phyloP scores from a whole-genome alignment of 2,888 invertebrate species.

The Serripes groenlandicus region DNA sequence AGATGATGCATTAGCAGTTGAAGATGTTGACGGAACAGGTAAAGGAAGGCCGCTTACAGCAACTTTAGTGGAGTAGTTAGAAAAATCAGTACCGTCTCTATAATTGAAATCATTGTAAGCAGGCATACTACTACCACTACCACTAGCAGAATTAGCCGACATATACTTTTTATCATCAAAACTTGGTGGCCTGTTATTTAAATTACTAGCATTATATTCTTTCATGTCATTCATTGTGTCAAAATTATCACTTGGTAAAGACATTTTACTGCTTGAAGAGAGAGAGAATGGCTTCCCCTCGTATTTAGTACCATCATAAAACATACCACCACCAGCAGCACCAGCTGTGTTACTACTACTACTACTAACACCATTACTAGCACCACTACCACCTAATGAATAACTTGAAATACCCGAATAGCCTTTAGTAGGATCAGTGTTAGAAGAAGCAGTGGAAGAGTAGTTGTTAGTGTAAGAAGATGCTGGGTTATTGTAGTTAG shows the following conservation, averaged over 20 bases:
- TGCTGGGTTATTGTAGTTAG: slow-evolving; percentile 17
- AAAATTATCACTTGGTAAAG: slow-evolving; percentile 13
- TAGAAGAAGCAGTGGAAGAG: slow-evolving; percentile 9
- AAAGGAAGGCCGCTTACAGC: slow-evolving; percentile 40
- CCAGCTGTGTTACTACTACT: slow-evolving; percentile 24
- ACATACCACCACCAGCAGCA: slow-evolving; percentile 28
- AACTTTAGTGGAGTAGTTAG: slow-evolving; percentile 62
- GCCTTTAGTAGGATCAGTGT: slow-evolving; percentile 7
- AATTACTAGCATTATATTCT: slow-evolving; percentile 9
- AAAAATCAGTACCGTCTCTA: slow-evolving; percentile 59
- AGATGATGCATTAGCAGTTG: slow-evolving; percentile 40
- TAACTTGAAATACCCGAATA: not conserved
- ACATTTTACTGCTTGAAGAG: slow-evolving; percentile 13
- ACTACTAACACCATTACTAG: no score
- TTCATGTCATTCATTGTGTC: slow-evolving; percentile 26
- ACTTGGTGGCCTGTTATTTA: not conserved
- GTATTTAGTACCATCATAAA: slow-evolving; percentile 28
- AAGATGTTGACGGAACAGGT: slow-evolving; percentile 25
- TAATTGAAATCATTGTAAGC: slow-evolving; percentile 55
- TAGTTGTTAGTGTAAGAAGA: slow-evolving; percentile 17
- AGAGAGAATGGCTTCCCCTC: slow-evolving; percentile 20
- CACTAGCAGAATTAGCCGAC: slow-evolving; percentile 26
- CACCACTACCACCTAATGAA: slow-evolving; percentile 3
- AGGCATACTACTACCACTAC: slow-evolving; percentile 31
- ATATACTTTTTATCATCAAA: slow-evolving; percentile 25